phyloP scores from a whole-genome alignment of 2,888 invertebrate species.

The Amblyjoppa fuscipennis region DNA sequence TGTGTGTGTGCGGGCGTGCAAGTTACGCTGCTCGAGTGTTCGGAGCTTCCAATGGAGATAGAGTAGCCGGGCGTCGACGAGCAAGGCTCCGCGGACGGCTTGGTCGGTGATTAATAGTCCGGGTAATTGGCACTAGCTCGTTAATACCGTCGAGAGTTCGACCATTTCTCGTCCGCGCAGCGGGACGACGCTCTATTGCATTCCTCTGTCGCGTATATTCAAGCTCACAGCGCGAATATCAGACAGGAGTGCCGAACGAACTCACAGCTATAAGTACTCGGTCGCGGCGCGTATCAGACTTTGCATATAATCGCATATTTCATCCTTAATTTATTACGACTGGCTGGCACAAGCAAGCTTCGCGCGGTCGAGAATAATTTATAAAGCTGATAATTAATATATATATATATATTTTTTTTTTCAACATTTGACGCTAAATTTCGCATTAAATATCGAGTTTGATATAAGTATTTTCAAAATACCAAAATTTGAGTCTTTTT shows the following conservation, averaged over 20 bases:
- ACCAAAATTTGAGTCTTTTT: no score
- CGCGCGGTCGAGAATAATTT: background rate
- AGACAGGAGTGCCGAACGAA: constrained; percentile 48
- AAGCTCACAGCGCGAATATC: constrained; percentile 20
- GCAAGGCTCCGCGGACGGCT: constrained; percentile 27
- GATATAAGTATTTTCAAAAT: no score
- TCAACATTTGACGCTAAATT: background rate
- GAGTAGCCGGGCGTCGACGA: constrained; percentile 30
- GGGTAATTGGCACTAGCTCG: constrained; percentile 64
- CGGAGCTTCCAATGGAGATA: constrained; percentile 41
- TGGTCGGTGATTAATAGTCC: constrained; percentile 61
- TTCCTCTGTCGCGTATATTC: constrained; percentile 47
- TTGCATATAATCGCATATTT: constrained; percentile 11
- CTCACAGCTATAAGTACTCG: constrained; percentile 6
- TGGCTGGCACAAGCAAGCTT: background rate
- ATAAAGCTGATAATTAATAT: background rate
- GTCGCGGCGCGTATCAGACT: background rate
- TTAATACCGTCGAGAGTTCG: constrained; percentile 61
- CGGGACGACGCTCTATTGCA: constrained; percentile 60
- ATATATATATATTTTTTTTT: background rate
- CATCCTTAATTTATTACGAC: constrained; percentile 1
- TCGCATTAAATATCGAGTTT: background rate
- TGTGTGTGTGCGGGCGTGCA: background rate
- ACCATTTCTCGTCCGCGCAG: constrained; percentile 37
- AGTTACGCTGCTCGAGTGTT: constrained; percentile 14